These are phyloP conservation scores for Aphodius granarius DNA, from an alignment of 2,888 invertebrate species.

Conservation along the genomic window DNA sequence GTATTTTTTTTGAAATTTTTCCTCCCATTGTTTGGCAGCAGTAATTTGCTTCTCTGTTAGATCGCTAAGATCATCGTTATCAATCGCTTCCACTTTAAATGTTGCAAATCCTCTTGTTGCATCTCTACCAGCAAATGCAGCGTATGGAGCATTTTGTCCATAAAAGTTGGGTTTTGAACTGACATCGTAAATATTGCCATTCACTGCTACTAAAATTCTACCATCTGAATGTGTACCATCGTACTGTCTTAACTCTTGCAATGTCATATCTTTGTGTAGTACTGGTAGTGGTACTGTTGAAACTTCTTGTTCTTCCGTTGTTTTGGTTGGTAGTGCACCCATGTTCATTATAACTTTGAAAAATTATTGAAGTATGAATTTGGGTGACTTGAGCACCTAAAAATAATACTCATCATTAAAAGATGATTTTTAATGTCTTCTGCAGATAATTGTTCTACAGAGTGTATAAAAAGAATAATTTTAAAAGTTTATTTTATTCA, in stretches of 20 bases:
- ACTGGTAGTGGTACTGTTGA: not conserved
- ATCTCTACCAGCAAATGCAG: conserved; percentile 1
- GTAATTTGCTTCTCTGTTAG: not conserved
- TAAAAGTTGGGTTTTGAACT: conserved; percentile 1
- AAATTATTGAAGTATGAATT: not conserved
- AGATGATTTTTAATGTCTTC: not conserved
- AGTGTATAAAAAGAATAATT: not conserved
- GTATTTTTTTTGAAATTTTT: not conserved
- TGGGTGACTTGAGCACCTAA: not conserved
- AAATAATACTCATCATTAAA: not conserved
- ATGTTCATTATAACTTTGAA: not conserved
- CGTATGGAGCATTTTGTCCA: not conserved
- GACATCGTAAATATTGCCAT: conserved; percentile 7
- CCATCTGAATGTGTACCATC: not conserved
- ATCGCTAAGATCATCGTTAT: conserved; percentile 7
- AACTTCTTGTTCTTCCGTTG: not conserved
- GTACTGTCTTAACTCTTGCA: conserved; percentile 4
- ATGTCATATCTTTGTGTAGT: not conserved
- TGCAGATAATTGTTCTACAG: not conserved
- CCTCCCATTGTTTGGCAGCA: not conserved
- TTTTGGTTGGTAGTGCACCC: not conserved
- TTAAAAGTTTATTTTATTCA: not conserved
- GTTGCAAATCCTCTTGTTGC: conserved; percentile 7
- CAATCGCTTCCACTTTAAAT: conserved; percentile 1
- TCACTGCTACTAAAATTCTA: conserved; percentile 1